These are phyloP conservation scores for Acanthacorydalis orientalis DNA, from an alignment of 2,888 invertebrate species.

Conservation along the genomic window DNA sequence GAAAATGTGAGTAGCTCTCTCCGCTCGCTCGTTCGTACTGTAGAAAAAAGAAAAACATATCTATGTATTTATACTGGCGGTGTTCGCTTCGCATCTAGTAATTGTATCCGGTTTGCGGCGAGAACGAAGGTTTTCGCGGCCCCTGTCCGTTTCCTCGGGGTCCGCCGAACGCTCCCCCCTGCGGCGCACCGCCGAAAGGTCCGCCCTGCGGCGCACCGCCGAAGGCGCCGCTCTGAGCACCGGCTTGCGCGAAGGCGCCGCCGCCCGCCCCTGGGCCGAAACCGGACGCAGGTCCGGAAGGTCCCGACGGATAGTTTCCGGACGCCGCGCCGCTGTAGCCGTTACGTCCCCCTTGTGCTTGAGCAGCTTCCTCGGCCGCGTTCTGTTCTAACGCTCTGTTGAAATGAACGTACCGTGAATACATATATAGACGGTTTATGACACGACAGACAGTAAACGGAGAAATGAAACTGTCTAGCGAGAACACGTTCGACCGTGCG, in stretches of 20 bases:
- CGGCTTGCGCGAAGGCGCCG: not conserved
- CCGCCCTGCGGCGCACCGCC: not conserved
- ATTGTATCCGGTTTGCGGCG: slow-evolving; percentile 7
- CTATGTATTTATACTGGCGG: no score
- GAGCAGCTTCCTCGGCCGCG: slow-evolving; percentile 27
- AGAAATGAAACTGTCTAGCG: no score
- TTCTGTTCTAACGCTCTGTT: slow-evolving; percentile 32
- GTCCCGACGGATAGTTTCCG: slow-evolving; percentile 1
- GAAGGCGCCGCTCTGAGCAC: not conserved
- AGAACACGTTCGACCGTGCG: no score
- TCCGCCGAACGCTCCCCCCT: not conserved
- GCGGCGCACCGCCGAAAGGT: not conserved
- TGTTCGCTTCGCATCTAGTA: not conserved
- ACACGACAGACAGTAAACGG: no score
- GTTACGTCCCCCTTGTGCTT: slow-evolving; percentile 10
- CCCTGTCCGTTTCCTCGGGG: not conserved
- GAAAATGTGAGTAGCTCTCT: no score
- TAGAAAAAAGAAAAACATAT: no score
- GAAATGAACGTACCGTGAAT: not conserved
- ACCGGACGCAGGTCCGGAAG: not conserved
- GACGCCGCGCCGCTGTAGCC: not conserved
- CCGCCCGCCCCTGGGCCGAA: not conserved
- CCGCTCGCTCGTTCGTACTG: no score
- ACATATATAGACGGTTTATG: no score
- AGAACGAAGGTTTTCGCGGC: slow-evolving; percentile 6